Conservation (phyloP, 2,797 vertebrate genomes). For the Gila robusta region DNA sequence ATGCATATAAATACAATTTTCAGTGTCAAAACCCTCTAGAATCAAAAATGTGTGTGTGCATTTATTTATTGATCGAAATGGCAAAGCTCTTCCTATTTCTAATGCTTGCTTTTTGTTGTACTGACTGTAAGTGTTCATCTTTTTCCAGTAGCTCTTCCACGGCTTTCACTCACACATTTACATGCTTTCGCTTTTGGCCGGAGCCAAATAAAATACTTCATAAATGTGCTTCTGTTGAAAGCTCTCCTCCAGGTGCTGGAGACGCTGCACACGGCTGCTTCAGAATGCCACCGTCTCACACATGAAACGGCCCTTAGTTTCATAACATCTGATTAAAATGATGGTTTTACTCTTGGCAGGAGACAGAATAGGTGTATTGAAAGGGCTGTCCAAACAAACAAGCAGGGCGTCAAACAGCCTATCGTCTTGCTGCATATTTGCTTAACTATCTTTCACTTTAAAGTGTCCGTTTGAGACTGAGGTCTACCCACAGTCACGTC, state of each 20-base stretch:
- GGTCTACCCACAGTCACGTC: constrained; percentile 16
- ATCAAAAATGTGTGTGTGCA: neutral
- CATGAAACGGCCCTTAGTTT: neutral
- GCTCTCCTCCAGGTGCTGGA: constrained; percentile 31
- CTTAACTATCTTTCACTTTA: constrained; percentile 38
- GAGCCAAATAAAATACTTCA: constrained; percentile 50
- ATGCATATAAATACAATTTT: neutral
- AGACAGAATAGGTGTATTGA: constrained; percentile 23
- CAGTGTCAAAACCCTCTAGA: neutral
- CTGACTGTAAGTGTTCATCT: neutral
- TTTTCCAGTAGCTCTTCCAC: constrained; percentile 20
- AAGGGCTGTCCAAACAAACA: constrained; percentile 40
- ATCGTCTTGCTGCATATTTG: constrained; percentile 28
- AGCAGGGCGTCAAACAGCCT: constrained; percentile 30
- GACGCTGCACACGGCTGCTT: neutral
- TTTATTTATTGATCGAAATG: neutral
- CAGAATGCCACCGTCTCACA: neutral
- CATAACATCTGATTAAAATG: neutral
- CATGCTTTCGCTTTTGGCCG: constrained; percentile 30
- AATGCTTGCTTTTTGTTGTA: constrained; percentile 3
- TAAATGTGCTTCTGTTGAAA: constrained; percentile 25
- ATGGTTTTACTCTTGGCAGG: constrained; percentile 28
- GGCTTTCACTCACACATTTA: neutral
- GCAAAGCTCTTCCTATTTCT: neutral
- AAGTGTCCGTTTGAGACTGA: neutral